phyloP scores from a whole-genome alignment of 2,888 invertebrate species.

The Matsumyia berberina region DNA sequence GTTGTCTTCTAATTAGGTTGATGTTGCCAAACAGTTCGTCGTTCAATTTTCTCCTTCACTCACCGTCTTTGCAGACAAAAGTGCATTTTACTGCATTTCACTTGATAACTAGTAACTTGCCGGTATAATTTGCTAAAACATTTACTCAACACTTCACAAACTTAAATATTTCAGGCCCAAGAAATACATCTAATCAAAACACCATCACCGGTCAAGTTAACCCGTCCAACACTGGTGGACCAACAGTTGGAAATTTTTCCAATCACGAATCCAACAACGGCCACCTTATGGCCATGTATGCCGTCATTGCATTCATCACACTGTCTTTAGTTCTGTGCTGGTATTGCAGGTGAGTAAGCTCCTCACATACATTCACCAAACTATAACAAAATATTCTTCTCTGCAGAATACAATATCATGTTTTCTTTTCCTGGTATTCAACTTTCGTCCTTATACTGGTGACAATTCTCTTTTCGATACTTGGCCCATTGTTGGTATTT shows the following conservation, averaged over 20 bases:
- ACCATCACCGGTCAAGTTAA: slow-evolving; percentile 21
- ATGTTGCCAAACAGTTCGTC: too few relatives aligned
- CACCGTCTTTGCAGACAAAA: too few relatives aligned
- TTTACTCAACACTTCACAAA: too few relatives aligned
- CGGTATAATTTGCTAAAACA: too few relatives aligned
- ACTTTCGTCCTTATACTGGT: slow-evolving; percentile 78
- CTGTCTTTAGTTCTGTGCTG: slow-evolving; percentile 77
- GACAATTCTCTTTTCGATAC: slow-evolving; percentile 77
- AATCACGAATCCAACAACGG: slow-evolving; percentile 61
- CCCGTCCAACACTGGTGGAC: slow-evolving; percentile 41
- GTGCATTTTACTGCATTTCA: too few relatives aligned
- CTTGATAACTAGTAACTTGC: too few relatives aligned
- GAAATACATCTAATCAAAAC: slow-evolving; percentile 33
- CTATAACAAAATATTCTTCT: background rate
- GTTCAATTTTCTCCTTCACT: too few relatives aligned
- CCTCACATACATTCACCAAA: background rate
- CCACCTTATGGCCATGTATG: slow-evolving; percentile 70
- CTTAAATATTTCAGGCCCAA: slow-evolving; percentile 44
- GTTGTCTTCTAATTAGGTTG: too few relatives aligned
- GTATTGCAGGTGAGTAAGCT: slow-evolving; percentile 78
- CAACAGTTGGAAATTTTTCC: slow-evolving; percentile 49
- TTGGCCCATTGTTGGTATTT: slow-evolving; percentile 77
- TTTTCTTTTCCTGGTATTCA: slow-evolving; percentile 84
- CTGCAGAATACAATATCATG: slow-evolving; percentile 86
- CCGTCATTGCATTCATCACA: slow-evolving; percentile 76